Base-by-base conservation (phyloP, 1,140 invertebrate species). In the Drosophila tani region DNA sequence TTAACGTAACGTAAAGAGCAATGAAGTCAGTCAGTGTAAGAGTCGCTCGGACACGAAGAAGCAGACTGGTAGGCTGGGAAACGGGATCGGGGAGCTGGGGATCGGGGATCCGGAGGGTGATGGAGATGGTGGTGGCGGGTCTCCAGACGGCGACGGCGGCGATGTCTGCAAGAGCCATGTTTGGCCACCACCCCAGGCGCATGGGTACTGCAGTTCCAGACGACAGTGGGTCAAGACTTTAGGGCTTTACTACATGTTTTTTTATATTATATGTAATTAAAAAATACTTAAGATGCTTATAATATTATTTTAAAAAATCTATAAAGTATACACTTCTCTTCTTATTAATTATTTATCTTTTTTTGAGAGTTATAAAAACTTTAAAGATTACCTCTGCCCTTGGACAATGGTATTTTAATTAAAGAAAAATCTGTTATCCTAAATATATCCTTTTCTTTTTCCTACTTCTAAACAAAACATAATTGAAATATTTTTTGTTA, bases 1-100 rank as follows among this genome's bases (percentile, higher is more conserved):
- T 84, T 84, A 87, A 88, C 84, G 84, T 90, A 90, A 87, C 84
- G 81, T 87, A 87, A 90, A 90, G 85, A 85, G 85, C 84, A 88
- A 88, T 88, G 84, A 88, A 88, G 85, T 90, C 85, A 90, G 74
- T 88, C 84, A 88, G 82, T 71, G 79, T 38, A 66, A 70, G 75
- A 45, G 51, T 51, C 56, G 35, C 15, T 46, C n/a, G 47, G 32
- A 62, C 71, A 70, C 70, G 65, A 66, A 59, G 29, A 27, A 21
- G 27, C 50, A 69, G 69, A 56, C 50, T 9, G 46, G 40, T 21
- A 38, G 51, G 41, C 14, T 21, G 55, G 43, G 60, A 19, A 38
- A 5, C 45, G 12, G n/a, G 41, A 45, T 21, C 8, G 51, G 29
- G 11, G n/a, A 64, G 53, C 49, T n/a, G 49, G 46, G 12, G 14